Evolutionary conservation across 2,797 vertebrate species (phyloP).

Genomic region (Anguilla marmorata): DNA sequence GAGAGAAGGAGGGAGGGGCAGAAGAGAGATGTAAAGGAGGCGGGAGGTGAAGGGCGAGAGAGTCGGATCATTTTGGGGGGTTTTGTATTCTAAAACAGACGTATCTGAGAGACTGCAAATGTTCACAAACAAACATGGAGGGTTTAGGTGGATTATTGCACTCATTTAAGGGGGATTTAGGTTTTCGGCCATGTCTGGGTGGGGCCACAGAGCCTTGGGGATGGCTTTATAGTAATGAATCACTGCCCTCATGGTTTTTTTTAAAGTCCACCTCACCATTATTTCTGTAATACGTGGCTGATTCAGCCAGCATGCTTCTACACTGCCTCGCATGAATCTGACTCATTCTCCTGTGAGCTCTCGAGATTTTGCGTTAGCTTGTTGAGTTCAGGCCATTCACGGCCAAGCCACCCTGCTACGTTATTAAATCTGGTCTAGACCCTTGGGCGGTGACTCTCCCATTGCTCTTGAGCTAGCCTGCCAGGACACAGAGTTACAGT

Average conservation of each 20-base stretch:
- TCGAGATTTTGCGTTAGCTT: not conserved
- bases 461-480: not conserved
- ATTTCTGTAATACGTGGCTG: not conserved
- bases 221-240: not conserved
- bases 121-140: not conserved
- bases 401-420: not conserved
- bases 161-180: not conserved
- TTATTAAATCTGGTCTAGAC: not conserved
- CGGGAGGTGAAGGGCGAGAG: not conserved
- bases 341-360: not conserved
- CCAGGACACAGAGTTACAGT: not conserved
- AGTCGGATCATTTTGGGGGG: not conserved
- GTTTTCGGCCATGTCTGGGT: constrained; percentile 6
- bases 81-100: not conserved
- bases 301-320: not conserved
- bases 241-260: no score
- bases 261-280: not conserved
- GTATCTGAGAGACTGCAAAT: not conserved
- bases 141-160: not conserved
- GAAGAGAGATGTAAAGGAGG: constrained; percentile 39
- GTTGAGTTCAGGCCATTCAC: not conserved
- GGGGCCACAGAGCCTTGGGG: not conserved
- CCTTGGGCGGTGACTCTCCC: not conserved
- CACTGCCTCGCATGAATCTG: not conserved
- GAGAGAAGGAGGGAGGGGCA: not conserved